Evolutionary conservation across 2,113 vertebrate genomes (phyloP), one percentile per base, ranked within the genome.

Genomic region (Saguinus imperator): DNA sequence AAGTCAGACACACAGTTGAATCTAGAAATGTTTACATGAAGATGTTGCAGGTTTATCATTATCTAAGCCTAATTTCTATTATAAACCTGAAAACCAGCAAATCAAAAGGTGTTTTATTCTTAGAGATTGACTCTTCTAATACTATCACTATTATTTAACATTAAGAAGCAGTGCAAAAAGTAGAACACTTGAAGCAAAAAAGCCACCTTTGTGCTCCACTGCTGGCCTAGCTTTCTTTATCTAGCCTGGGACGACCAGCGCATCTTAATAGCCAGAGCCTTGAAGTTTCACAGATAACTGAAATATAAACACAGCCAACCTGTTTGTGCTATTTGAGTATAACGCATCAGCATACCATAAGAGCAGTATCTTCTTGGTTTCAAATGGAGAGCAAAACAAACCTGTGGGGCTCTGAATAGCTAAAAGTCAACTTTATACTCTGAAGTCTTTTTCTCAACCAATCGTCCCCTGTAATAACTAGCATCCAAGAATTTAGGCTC

Each of bases 101-200:
- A 66, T 86, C 5, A 82, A 64, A 95, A 89, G 50, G 85, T 58
- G 25, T 57, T 87, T 97, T 94, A 89, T 32, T 58, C 76, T 79
- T 85, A 94, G 94, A 97, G 43, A 79, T 96, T 77, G 94, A 96
- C 91, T 97, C 89, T 98, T 97, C 89, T 95, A 97, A 91, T 81
- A 83, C 25, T 87, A 94, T 89, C 14, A 68, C 75, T 58, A n/a
- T 43, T 77, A 68, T 82, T 87, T 86, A 29, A 96, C 93, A 97
- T 94, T 91, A 18, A 7, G 77, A 86, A 93, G 76, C 72, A 48
- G 91, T 97, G 94, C 89, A 96, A 97, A 97, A 95, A 87, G 68
- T 58, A 64, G 75, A 17, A 80, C 45, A 66, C 61, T 40, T 72
- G 79, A 61, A 95, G 83, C 91, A 48, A 61, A 89, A 97, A 89